phyloP scores from a whole-genome alignment of 2,888 invertebrate genomes.

The Calameuta pallipes region DNA sequence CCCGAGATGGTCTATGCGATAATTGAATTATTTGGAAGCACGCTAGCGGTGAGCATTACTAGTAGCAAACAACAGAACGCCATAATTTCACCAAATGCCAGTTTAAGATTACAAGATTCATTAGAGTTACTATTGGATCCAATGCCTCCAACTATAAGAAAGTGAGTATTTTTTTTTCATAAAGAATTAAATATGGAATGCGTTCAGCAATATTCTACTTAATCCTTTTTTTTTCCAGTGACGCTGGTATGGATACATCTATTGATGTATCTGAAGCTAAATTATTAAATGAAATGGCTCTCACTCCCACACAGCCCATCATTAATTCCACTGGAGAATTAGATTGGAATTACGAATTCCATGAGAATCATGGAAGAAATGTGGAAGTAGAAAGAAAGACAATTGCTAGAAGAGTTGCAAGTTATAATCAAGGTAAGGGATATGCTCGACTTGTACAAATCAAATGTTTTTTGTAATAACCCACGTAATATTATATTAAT shows the following conservation, averaged over 20 bases:
- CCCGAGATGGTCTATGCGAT: slow-evolving; percentile 87
- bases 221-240: slow-evolving; percentile 48
- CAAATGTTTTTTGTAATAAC: not conserved
- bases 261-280: slow-evolving; percentile 60
- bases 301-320: slow-evolving; percentile 58
- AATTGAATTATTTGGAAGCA: slow-evolving; percentile 84
- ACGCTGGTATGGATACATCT: slow-evolving; percentile 61
- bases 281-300: slow-evolving; percentile 51
- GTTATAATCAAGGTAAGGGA: slow-evolving; percentile 88
- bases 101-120: slow-evolving; percentile 71
- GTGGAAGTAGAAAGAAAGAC: slow-evolving; percentile 77
- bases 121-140: slow-evolving; percentile 73
- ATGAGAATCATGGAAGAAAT: slow-evolving; percentile 87
- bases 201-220: not conserved
- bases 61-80: slow-evolving; percentile 71
- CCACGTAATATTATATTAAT: slow-evolving; percentile 37
- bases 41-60: slow-evolving; percentile 81
- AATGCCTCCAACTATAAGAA: slow-evolving; percentile 61
- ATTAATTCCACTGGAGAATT: slow-evolving; percentile 45
- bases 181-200: slow-evolving; percentile 1
- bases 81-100: slow-evolving; percentile 66
- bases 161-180: slow-evolving; percentile 38
- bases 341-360: slow-evolving; percentile 74
- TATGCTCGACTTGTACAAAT: not conserved
- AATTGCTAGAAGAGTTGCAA: slow-evolving; percentile 79